A percentile compares a stretch with the other conserved stretches of the same genome.
Evolutionary conservation across 2,797 vertebrate genomes (phyloP).

Genomic region (Tapirus indicus): DNA sequence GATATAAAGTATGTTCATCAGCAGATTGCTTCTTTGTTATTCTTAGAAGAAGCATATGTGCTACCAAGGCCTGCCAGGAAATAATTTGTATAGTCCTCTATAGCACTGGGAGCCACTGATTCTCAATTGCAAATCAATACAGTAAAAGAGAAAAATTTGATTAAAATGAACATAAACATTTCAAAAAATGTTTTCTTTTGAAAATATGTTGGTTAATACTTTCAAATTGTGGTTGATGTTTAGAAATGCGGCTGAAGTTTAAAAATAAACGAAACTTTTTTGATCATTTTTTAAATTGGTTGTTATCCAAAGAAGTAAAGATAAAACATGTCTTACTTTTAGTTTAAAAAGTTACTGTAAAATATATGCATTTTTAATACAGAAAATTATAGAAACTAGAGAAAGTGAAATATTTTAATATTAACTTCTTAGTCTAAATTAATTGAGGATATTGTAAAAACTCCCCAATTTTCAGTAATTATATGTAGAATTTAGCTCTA

Average conservation of each 20-base stretch:
- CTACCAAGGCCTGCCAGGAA: slow-evolving; percentile 80
- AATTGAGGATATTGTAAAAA: background rate
- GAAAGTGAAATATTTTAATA: background rate
- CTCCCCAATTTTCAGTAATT: background rate
- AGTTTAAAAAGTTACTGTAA: background rate
- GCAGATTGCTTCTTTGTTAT: slow-evolving; percentile 86
- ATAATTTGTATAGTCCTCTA: slow-evolving; percentile 78
- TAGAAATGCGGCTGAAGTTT: background rate
- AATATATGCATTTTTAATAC: slow-evolving; percentile 9
- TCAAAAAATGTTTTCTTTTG: slow-evolving; percentile 5
- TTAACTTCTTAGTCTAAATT: background rate
- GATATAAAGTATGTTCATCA: slow-evolving; percentile 81
- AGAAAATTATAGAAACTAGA: background rate
- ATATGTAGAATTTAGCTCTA: background rate
- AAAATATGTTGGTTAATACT: background rate
- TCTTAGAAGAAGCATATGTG: slow-evolving; percentile 86
- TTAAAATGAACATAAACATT: background rate
- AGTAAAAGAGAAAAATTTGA: slow-evolving; percentile 56
- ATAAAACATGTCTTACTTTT: background rate
- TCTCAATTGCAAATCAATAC: slow-evolving; percentile 69
- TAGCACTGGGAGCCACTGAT: slow-evolving; percentile 63
- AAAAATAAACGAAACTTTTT: slow-evolving; percentile 35
- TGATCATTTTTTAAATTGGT: background rate
- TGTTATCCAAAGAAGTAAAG: background rate
- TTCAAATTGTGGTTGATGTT: background rate